Percentiles rank a stretch among this genome's conserved stretches.
Conservation (phyloP, 2,113 vertebrate genomes). For the Xenopus tropicalis region DNA sequence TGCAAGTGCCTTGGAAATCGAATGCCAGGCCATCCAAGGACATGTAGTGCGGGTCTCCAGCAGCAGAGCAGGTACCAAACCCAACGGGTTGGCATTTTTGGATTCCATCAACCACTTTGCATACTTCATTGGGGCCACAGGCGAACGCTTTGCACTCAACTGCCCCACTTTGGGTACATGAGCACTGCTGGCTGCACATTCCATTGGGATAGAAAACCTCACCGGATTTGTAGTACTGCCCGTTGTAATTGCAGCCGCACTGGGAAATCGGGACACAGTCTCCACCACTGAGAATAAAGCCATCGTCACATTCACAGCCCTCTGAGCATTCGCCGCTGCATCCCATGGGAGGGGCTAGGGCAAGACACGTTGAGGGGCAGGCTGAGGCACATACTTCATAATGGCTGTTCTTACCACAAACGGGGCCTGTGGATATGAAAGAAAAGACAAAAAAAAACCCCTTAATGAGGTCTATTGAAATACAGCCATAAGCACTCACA, state of each 20-base stretch:
- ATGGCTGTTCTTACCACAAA: conserved; percentile 63
- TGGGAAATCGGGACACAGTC: conserved; percentile 53
- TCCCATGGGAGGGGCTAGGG: conserved; percentile 46
- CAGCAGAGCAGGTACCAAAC: conserved; percentile 44
- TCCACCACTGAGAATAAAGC: conserved; percentile 57
- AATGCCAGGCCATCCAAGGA: conserved; percentile 50
- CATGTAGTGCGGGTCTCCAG: conserved; percentile 48
- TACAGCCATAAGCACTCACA: too few relatives aligned
- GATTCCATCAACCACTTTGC: conserved; percentile 43
- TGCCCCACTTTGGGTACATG: conserved; percentile 40
- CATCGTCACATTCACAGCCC: conserved; percentile 63
- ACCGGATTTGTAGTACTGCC: conserved; percentile 54
- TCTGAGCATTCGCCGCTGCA: conserved; percentile 59
- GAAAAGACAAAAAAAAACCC: background rate
- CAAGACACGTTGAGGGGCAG: conserved; percentile 61
- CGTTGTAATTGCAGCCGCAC: conserved; percentile 59
- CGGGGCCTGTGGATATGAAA: conserved; percentile 48
- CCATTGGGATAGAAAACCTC: conserved; percentile 48
- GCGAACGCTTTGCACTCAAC: conserved; percentile 44
- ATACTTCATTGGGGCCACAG: conserved; percentile 48
- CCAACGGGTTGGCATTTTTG: conserved; percentile 45
- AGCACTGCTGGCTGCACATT: conserved; percentile 45
- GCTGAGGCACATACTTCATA: conserved; percentile 61
- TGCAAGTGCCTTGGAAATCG: conserved; percentile 53
- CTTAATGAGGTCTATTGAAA: background rate